Percentiles rank a stretch among this genome's conserved stretches.
These are phyloP conservation scores for Nephrotoma flavescens DNA, from an alignment of 2,888 invertebrate species.

Conservation along the genomic window DNA sequence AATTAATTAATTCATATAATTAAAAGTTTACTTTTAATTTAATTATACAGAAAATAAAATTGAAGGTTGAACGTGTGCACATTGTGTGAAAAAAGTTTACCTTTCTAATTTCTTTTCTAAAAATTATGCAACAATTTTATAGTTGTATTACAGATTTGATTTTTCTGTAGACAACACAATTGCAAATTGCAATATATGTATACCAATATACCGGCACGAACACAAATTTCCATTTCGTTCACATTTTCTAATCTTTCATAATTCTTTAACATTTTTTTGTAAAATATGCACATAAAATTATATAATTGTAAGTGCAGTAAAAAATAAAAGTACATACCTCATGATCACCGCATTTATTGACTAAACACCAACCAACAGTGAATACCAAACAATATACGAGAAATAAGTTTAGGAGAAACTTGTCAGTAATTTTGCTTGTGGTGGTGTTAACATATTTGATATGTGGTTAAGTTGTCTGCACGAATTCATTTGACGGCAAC, in stretches of 20 bases:
- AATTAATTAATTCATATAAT: not conserved
- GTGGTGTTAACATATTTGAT: too few relatives aligned
- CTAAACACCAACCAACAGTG: not conserved
- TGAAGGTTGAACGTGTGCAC: not conserved
- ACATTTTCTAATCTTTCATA: not conserved
- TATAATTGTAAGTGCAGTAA: not conserved
- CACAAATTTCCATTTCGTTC: not conserved
- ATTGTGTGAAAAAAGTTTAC: not conserved
- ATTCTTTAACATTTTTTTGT: not conserved
- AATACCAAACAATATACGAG: not conserved
- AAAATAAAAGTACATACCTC: not conserved
- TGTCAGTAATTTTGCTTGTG: not conserved
- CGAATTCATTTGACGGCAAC: not conserved
- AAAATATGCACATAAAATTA: not conserved
- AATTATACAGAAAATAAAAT: not conserved
- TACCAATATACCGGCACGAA: not conserved
- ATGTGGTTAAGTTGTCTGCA: too few relatives aligned
- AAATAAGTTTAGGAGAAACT: not conserved
- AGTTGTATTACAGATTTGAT: not conserved
- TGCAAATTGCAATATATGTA: not conserved
- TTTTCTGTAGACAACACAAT: not conserved
- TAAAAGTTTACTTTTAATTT: not conserved
- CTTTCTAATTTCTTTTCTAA: not conserved
- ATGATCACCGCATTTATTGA: too few relatives aligned
- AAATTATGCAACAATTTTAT: not conserved